phyloP scores from a whole-genome alignment of 2,888 invertebrate genomes.

The Diadromus collaris region DNA sequence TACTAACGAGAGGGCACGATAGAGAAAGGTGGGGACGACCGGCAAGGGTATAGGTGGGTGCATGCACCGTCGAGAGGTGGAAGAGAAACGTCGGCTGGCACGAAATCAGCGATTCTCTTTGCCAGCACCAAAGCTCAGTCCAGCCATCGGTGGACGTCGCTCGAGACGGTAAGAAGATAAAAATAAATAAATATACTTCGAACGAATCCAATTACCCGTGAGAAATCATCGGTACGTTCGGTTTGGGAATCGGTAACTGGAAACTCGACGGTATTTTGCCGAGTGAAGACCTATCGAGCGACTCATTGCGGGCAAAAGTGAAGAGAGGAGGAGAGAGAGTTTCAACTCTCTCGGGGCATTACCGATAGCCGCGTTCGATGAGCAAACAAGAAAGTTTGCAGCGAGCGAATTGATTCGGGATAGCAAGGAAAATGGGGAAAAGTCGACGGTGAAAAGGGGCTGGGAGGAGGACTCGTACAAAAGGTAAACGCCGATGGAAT shows the following conservation, averaged over 20 bases:
- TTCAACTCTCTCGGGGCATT: conserved; percentile 11
- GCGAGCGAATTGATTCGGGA: conserved; percentile 42
- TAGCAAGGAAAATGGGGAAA: conserved; percentile 35
- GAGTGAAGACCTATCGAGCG: conserved; percentile 45
- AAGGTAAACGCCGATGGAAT: conserved; percentile 33
- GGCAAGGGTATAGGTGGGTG: not conserved
- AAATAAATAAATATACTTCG: conserved; percentile 20
- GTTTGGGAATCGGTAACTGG: conserved; percentile 3
- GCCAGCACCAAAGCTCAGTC: conserved; percentile 1
- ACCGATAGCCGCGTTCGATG: conserved; percentile 28
- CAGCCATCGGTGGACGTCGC: not conserved
- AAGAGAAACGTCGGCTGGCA: conserved; percentile 20
- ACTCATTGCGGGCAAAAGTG: conserved; percentile 45
- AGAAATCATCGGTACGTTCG: conserved; percentile 19
- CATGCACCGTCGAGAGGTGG: not conserved
- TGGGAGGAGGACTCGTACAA: conserved; percentile 6
- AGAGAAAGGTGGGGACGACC: conserved; percentile 3
- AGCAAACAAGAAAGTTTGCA: conserved; percentile 47
- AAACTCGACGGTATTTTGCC: not conserved
- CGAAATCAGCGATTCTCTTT: conserved; percentile 49
- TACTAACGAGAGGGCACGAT: conserved; percentile 47
- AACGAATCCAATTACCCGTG: conserved; percentile 51
- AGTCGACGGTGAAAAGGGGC: conserved; percentile 1
- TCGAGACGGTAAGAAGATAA: conserved; percentile 6
- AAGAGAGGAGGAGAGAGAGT: not conserved